Percentiles rank a stretch among this genome's conserved stretches.
Conservation (phyloP, 2,797 vertebrate species). For the Siniperca scherzeri region DNA sequence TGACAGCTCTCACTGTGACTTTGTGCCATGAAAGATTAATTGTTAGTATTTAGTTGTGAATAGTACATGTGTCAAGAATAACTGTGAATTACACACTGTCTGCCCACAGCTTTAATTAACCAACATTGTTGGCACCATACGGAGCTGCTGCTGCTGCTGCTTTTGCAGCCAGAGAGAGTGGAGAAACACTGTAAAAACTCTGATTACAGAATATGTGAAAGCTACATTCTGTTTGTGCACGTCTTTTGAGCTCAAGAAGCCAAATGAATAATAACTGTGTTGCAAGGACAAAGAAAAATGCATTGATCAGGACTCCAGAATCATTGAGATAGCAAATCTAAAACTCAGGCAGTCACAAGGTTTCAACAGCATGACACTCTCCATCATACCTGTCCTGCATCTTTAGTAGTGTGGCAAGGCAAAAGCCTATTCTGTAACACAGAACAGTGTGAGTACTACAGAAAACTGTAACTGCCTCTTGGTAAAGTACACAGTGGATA, state of each 20-base stretch:
- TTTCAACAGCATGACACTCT: not conserved
- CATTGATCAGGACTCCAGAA: slow-evolving; percentile 8
- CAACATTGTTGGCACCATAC: slow-evolving; percentile 76
- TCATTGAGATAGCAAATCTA: slow-evolving; percentile 4
- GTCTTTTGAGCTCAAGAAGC: slow-evolving; percentile 22
- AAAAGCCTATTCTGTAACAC: slow-evolving; percentile 17
- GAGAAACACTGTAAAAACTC: slow-evolving; percentile 33
- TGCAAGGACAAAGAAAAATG: slow-evolving; percentile 7
- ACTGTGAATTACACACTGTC: slow-evolving; percentile 85
- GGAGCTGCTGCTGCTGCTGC: slow-evolving; percentile 66
- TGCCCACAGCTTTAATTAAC: slow-evolving; percentile 85
- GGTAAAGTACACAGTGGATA: slow-evolving; percentile 23
- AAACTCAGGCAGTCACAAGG: slow-evolving; percentile 17
- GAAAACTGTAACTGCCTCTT: slow-evolving; percentile 15
- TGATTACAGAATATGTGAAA: slow-evolving; percentile 39
- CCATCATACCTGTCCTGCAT: slow-evolving; percentile 11
- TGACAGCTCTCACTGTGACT: slow-evolving; percentile 73
- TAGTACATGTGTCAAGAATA: slow-evolving; percentile 83
- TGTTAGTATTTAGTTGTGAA: slow-evolving; percentile 82
- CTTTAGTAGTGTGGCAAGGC: slow-evolving; percentile 5
- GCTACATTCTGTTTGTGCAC: slow-evolving; percentile 33
- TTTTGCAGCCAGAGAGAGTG: slow-evolving; percentile 59
- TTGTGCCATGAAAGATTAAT: slow-evolving; percentile 83
- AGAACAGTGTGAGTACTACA: slow-evolving; percentile 24
- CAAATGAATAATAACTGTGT: slow-evolving; percentile 9